phyloP scores from a whole-genome alignment of 2,113 vertebrate species.

The Apistogramma diplotaenia region DNA sequence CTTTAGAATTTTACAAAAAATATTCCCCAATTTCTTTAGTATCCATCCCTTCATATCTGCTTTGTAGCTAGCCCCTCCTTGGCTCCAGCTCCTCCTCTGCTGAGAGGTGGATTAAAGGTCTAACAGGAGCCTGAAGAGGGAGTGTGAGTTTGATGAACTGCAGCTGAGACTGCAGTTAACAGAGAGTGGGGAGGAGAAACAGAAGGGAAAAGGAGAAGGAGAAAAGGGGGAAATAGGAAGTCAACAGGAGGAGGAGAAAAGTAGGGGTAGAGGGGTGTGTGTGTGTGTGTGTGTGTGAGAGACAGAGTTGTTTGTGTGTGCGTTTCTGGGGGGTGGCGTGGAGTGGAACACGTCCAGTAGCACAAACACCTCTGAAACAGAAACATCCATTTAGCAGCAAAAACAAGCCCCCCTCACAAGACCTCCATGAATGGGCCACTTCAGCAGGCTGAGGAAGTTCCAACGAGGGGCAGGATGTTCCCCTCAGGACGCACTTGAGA shows the following conservation, averaged over 20 bases:
- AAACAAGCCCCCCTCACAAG: conserved; percentile 66
- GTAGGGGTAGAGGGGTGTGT: neutral
- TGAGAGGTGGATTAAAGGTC: conserved; percentile 45
- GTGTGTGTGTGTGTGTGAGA: neutral
- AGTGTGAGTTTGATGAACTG: conserved; percentile 1
- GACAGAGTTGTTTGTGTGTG: too few species aligned
- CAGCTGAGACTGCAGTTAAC: conserved; percentile 6
- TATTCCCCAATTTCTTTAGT: neutral
- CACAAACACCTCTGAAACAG: conserved; percentile 69
- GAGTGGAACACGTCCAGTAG: conserved; percentile 53
- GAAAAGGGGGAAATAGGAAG: neutral
- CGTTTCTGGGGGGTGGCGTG: neutral
- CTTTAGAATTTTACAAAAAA: neutral
- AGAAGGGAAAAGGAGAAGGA: neutral
- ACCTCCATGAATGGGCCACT: conserved; percentile 71
- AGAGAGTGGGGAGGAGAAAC: neutral
- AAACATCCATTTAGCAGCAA: conserved; percentile 71
- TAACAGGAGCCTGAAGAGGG: neutral
- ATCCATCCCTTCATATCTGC: neutral
- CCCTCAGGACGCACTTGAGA: conserved; percentile 69
- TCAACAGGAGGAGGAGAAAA: neutral
- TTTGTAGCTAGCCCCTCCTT: neutral
- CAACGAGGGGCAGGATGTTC: conserved; percentile 72
- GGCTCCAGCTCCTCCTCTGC: neutral
- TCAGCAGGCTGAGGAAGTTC: conserved; percentile 66